phyloP scores from a whole-genome alignment of 2,797 vertebrate species.

The Molossus alvarezi region DNA sequence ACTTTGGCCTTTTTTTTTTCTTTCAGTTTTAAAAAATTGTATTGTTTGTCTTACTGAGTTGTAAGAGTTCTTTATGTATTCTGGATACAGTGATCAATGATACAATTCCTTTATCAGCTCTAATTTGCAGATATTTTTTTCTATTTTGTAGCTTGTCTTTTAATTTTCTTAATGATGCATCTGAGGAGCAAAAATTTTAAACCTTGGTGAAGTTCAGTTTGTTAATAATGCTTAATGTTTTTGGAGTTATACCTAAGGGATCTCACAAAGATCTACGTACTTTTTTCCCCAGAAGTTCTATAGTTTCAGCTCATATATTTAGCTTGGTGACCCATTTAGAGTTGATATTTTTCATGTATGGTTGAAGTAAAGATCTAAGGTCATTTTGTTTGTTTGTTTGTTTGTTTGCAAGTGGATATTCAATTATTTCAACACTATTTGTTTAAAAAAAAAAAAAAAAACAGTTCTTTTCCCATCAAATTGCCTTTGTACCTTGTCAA shows the following conservation, averaged over 20 bases:
- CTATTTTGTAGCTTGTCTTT: neutral
- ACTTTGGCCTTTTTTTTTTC: neutral
- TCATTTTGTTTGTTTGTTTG: neutral
- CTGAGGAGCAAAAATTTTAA: constrained; percentile 35
- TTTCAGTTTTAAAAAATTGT: neutral
- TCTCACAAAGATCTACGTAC: neutral
- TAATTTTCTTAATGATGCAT: constrained; percentile 48
- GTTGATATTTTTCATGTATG: neutral
- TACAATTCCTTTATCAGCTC: neutral
- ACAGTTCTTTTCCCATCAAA: neutral
- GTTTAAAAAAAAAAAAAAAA: constrained; percentile 15
- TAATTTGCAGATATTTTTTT: neutral
- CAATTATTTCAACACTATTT: neutral
- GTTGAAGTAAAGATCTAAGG: neutral
- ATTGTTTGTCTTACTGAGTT: neutral
- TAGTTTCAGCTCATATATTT: neutral
- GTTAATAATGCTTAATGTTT: constrained; percentile 32
- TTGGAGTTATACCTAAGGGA: neutral
- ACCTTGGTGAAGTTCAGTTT: constrained; percentile 35
- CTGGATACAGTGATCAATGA: neutral
- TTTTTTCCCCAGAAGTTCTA: neutral
- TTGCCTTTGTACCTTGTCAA: neutral
- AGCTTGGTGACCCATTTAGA: neutral
- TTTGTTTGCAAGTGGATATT: neutral
- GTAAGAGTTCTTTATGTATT: neutral